A percentile compares a stretch with the other conserved stretches of the same genome.
phyloP scores from a whole-genome alignment of 92 coral and sea anemone species.

The Epizoanthus rinbou region DNA sequence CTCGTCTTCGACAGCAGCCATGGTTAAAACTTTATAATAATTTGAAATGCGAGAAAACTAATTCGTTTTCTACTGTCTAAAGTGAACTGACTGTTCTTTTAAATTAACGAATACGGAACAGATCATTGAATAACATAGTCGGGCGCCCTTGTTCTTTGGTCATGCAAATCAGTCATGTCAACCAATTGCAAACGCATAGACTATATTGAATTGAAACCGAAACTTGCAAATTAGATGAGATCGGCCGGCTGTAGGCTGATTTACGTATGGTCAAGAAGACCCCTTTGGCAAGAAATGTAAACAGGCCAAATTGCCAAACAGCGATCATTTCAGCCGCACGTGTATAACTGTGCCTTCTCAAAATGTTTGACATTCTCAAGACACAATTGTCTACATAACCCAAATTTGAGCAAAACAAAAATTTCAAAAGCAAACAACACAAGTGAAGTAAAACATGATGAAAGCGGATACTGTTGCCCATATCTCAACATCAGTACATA shows the following conservation, averaged over 20 bases:
- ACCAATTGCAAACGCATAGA: background rate
- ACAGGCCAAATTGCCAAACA: too few relatives aligned
- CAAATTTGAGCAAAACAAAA: background rate
- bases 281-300: background rate
- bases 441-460: too few relatives aligned
- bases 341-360: background rate
- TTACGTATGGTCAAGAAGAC: background rate
- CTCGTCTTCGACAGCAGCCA: constrained; percentile 44
- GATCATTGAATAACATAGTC: background rate
- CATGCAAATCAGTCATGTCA: constrained; percentile 21
- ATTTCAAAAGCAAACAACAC: background rate
- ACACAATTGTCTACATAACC: background rate
- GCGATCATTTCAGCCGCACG: background rate
- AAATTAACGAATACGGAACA: background rate
- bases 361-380: background rate
- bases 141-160: background rate
- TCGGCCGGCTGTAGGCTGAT: background rate
- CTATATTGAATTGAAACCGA: background rate
- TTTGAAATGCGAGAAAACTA: background rate
- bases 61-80: background rate
- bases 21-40: background rate
- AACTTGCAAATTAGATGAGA: constrained; percentile 35
- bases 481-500: too few relatives aligned
- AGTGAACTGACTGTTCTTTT: background rate
- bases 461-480: too few relatives aligned